phyloP scores from a whole-genome alignment of 2,888 invertebrate species.

The Cerceris rybyensis region DNA sequence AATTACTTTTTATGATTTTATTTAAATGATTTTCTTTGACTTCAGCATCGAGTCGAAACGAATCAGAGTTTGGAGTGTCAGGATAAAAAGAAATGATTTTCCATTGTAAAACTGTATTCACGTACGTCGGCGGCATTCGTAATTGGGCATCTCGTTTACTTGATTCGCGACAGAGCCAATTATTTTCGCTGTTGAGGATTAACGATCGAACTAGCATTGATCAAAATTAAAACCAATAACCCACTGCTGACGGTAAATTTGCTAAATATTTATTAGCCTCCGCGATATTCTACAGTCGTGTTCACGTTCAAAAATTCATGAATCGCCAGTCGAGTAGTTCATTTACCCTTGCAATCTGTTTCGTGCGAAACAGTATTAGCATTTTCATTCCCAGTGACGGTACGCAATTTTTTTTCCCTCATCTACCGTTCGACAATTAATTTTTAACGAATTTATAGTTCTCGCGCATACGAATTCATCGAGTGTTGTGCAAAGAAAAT shows the following conservation, averaged over 20 bases:
- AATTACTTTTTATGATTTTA: not conserved
- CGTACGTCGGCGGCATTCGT: constrained; percentile 9
- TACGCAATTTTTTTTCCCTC: not conserved
- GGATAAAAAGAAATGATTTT: not conserved
- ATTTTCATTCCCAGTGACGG: not conserved
- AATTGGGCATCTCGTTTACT: constrained; percentile 23
- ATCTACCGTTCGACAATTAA: not conserved
- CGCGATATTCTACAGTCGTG: constrained; percentile 35
- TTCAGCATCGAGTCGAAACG: not conserved
- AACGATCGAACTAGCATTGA: constrained; percentile 20
- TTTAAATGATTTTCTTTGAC: not conserved
- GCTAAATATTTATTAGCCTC: constrained; percentile 68
- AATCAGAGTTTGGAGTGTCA: not conserved
- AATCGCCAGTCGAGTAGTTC: constrained; percentile 58
- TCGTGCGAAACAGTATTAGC: constrained; percentile 27
- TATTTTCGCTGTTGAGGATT: constrained; percentile 23
- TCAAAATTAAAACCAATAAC: constrained; percentile 43
- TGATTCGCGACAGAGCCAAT: constrained; percentile 18
- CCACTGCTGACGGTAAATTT: constrained; percentile 46
- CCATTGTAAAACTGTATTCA: not conserved
- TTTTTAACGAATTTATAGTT: not conserved
- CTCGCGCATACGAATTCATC: too few species aligned
- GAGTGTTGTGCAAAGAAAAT: too few species aligned
- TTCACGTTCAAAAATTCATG: constrained; percentile 65
- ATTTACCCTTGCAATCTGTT: constrained; percentile 60